Base-by-base conservation (phyloP, 2,797 vertebrate species). In the Glossophaga mutica region DNA sequence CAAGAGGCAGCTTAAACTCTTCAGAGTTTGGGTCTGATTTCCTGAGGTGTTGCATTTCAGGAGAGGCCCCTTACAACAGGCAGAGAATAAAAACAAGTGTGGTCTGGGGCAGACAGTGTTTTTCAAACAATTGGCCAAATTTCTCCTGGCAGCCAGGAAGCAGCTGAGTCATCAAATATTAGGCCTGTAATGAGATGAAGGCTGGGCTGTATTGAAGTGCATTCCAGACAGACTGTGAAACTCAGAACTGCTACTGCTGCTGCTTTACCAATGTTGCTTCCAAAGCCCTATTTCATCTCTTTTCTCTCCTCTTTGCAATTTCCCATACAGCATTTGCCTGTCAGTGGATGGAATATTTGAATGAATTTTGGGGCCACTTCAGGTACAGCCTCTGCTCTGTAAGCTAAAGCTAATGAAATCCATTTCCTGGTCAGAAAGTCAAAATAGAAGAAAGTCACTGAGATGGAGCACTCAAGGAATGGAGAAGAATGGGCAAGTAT, bases 51-150 rank as follows among this genome's bases (percentile, higher is more conserved):
- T 96, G 88, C 91, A 62, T 97, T 97, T 97, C 97, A 96, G 96
- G 97, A 96, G 94, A 88, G 96, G 96, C 83, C 96, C 90, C 88
- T 97, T 85, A 97, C 95, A 97, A 98, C 88, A 97, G 96, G 90
- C 84, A 97, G 62, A 57, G 96, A 97, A 96, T 68, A 95, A 94
- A 96, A 97, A 92, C 71, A 97, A 97, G 32, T 74, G 94, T 94
- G 78, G 70, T 96, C 96, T 96, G 91, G 82, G 95, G 88, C 84
- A 97, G 96, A 96, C 86, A 78, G 96, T 96, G 91, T 97, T 98
- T 97, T 97, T 97, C 96, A 96, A 96, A 97, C 96, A 26, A 15
- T 96, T 96, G 90, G 95, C 96, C 87, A 94, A 2, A 96, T 95
- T 73, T 93, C 86, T 92, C 90, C 94, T 95, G 97, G 79, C 95